A percentile compares a stretch with the other conserved stretches of the same genome.
phyloP scores from a whole-genome alignment of 2,888 invertebrate genomes.

The Clostera curtula region DNA sequence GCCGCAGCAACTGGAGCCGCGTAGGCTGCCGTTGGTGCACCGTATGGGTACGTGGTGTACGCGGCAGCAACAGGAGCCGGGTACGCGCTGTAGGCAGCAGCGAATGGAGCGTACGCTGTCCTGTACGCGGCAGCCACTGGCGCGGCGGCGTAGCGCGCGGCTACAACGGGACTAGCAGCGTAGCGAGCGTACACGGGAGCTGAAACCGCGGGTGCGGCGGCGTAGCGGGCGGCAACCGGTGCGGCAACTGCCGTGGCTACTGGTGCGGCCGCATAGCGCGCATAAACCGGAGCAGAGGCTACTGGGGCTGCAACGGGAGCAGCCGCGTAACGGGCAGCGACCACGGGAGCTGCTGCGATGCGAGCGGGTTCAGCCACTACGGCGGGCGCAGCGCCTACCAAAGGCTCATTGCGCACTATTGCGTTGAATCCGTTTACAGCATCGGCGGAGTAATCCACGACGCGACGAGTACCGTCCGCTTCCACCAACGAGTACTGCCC shows the following conservation, averaged over 20 bases:
- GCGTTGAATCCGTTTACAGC: slow-evolving; percentile 57
- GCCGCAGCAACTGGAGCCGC: slow-evolving; percentile 15
- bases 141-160: slow-evolving; percentile 10
- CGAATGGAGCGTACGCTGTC: slow-evolving; percentile 13
- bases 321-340: slow-evolving; percentile 9
- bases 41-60: slow-evolving; percentile 22
- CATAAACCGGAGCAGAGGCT: slow-evolving; percentile 24
- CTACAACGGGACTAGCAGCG: slow-evolving; percentile 11
- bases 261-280: slow-evolving; percentile 19
- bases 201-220: too few relatives aligned
- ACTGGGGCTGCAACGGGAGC: slow-evolving; percentile 19
- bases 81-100: slow-evolving; percentile 22
- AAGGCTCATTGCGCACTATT: slow-evolving; percentile 47
- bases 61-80: slow-evolving; percentile 23
- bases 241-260: slow-evolving; percentile 17
- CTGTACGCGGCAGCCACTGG: slow-evolving; percentile 21
- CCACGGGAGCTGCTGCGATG: slow-evolving; percentile 12
- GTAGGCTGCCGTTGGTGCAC: slow-evolving; percentile 25
- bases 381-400: slow-evolving; percentile 20
- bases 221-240: slow-evolving; percentile 26
- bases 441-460: slow-evolving; percentile 55
- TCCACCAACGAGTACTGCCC: slow-evolving; percentile 55
- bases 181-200: slow-evolving; percentile 9
- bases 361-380: slow-evolving; percentile 20
- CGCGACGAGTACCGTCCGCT: slow-evolving; percentile 53